Conservation (phyloP, 2,888 invertebrate genomes). For the Leuctra nigra region DNA sequence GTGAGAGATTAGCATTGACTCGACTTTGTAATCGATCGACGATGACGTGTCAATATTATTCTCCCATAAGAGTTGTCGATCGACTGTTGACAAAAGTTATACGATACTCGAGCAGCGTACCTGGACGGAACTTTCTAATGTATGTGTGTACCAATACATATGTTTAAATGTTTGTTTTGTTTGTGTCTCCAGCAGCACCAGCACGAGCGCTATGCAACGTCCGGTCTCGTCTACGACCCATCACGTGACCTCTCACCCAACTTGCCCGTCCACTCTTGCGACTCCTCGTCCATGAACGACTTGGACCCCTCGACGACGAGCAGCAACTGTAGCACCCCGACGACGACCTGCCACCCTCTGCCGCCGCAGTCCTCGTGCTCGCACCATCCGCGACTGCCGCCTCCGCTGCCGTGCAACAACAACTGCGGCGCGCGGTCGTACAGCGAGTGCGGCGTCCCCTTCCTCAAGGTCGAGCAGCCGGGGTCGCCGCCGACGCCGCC, state of each 20-base stretch:
- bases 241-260: constrained; percentile 67
- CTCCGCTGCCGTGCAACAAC: constrained; percentile 37
- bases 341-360: constrained; percentile 30
- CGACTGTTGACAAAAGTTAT: too few relatives aligned
- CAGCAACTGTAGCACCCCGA: constrained; percentile 29
- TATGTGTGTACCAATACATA: too few relatives aligned
- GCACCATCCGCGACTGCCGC: constrained; percentile 45
- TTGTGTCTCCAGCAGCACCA: constrained; percentile 55
- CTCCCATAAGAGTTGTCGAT: too few relatives aligned
- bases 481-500: constrained; percentile 44
- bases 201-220: constrained; percentile 49
- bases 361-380: constrained; percentile 35
- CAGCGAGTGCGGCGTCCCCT: constrained; percentile 37
- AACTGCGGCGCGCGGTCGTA: constrained; percentile 20
- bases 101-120: too few relatives aligned
- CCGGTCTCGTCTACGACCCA: constrained; percentile 53
- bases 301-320: constrained; percentile 20
- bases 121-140: too few relatives aligned
- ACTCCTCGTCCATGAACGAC: constrained; percentile 43
- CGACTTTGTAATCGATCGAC: too few relatives aligned
- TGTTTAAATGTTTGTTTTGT: too few relatives aligned
- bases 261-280: constrained; percentile 58
- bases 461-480: constrained; percentile 32
- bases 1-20: too few relatives aligned
- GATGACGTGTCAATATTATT: too few relatives aligned